phyloP scores from a whole-genome alignment of 2,797 vertebrate genomes.

The Sebastes minor region DNA sequence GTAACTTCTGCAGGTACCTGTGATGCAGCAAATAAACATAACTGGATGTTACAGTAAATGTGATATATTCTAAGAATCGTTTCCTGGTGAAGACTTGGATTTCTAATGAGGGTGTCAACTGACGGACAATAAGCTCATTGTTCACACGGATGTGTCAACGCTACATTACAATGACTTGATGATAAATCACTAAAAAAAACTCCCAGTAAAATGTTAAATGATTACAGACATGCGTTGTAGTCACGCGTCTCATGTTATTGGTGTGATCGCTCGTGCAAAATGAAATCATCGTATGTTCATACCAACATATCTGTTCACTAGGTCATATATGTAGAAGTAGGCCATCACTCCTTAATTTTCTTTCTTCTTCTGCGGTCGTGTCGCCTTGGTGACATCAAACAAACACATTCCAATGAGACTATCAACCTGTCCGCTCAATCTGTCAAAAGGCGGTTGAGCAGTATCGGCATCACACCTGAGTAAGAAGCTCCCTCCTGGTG shows the following conservation, averaged over 20 bases:
- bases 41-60: background rate
- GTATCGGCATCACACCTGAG: conserved; percentile 33
- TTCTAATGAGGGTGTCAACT: background rate
- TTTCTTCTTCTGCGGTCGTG: background rate
- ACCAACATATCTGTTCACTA: background rate
- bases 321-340: conserved; percentile 20
- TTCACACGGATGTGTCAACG: background rate
- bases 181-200: background rate
- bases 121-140: background rate
- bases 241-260: conserved; percentile 14
- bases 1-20: background rate
- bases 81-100: background rate
- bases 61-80: background rate
- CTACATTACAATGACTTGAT: background rate
- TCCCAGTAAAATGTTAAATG: background rate
- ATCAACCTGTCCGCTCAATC: conserved; percentile 12
- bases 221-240: background rate
- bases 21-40: background rate
- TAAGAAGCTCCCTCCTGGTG: conserved; percentile 4
- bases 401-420: conserved; percentile 9
- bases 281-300: conserved; percentile 2
- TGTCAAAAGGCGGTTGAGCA: conserved; percentile 26
- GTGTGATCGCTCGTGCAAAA: background rate
- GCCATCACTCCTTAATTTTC: conserved; percentile 10
- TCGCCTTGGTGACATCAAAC: background rate